These are phyloP conservation scores for Damaliscus lunatus DNA, from an alignment of 2,113 vertebrate species.

Conservation along the genomic window DNA sequence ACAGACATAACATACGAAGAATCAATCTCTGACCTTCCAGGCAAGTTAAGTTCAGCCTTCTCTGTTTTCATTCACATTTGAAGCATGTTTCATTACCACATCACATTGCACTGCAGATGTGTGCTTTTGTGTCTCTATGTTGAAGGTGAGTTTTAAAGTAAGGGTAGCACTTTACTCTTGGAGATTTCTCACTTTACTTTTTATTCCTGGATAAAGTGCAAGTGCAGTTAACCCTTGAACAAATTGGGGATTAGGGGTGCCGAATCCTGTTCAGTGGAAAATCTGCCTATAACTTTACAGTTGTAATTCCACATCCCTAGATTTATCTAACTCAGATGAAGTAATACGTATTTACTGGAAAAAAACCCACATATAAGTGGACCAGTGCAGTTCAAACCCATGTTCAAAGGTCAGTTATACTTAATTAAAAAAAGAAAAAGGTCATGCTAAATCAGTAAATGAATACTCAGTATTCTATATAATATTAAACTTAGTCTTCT, in stretches of 20 bases:
- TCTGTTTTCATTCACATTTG: not conserved
- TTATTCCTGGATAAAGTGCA: not conserved
- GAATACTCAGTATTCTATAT: not conserved
- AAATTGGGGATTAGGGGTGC: not conserved
- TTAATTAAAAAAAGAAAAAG: not conserved
- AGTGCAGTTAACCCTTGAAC: not conserved
- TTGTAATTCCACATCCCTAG: not conserved
- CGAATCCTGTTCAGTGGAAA: not conserved
- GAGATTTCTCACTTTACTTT: not conserved
- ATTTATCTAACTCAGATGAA: not conserved
- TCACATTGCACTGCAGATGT: not conserved
- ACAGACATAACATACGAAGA: not conserved
- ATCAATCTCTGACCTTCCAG: not conserved
- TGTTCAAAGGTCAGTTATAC: not conserved
- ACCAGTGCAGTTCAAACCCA: not conserved
- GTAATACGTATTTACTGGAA: not conserved
- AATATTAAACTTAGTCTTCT: not conserved
- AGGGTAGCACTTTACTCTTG: not conserved
- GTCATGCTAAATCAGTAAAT: not conserved
- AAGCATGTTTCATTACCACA: not conserved
- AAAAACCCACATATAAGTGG: not conserved
- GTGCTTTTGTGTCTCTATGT: conserved; percentile 18
- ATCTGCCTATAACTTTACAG: not conserved
- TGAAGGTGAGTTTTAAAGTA: conserved; percentile 30
- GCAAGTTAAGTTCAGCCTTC: not conserved